phyloP scores from a whole-genome alignment of 2,113 vertebrate genomes.

The Coturnix japonica region DNA sequence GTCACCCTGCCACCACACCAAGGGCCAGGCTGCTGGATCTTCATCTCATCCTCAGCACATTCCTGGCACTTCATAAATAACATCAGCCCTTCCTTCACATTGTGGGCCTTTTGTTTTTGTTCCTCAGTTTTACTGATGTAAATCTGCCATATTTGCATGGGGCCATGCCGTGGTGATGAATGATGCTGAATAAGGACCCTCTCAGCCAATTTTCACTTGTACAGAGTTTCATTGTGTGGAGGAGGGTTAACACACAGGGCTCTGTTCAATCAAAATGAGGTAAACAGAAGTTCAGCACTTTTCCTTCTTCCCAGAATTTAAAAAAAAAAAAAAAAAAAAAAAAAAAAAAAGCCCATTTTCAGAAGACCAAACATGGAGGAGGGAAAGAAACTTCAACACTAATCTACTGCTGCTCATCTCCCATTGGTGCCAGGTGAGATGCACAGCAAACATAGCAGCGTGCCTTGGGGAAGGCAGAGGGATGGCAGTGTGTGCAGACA shows the following conservation, averaged over 20 bases:
- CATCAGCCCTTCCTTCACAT: background rate
- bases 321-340: background rate
- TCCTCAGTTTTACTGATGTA: background rate
- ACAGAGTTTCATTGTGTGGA: conserved; percentile 55
- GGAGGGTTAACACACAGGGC: conserved; percentile 37
- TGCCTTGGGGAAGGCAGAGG: background rate
- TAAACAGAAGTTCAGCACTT: conserved; percentile 2
- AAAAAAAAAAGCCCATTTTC: background rate
- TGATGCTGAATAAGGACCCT: background rate
- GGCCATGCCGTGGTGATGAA: background rate
- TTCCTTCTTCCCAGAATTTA: conserved; percentile 22
- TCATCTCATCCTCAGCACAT: background rate
- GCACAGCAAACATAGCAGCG: background rate
- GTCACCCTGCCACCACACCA: background rate
- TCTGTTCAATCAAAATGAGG: conserved; percentile 51
- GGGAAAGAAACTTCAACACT: background rate
- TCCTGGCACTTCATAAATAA: background rate
- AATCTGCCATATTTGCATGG: background rate
- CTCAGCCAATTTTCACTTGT: background rate
- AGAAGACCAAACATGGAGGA: background rate
- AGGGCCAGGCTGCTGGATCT: background rate
- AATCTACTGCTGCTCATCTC: background rate
- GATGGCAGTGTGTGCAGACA: accelerated
- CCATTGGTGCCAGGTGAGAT: background rate
- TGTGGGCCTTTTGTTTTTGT: background rate